Evolutionary conservation across 2,888 invertebrate genomes (phyloP), one percentile per base, ranked within the genome.

Genomic region (Lysandra coridon): DNA sequence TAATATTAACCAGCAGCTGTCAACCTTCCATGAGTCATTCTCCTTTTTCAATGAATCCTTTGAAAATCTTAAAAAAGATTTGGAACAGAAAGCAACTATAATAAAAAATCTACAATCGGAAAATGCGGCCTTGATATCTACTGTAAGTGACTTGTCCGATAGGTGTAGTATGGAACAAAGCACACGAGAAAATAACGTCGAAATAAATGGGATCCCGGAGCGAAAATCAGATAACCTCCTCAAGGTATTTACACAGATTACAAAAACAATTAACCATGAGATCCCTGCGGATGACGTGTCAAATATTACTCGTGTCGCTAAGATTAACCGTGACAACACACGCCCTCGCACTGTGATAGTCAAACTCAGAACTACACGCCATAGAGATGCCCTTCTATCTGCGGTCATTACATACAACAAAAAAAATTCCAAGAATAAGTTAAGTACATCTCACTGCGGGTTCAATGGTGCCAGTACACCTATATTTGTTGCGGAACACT

Each of bases 291-390:
- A 73, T 12, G 73, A 73, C 73, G 37, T 73, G 3, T 17, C 37
- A 77, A 83, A 12, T 69, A 80, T 1, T 64, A 73, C 64, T 78
- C 78, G 73, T 3, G 73, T 73, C 33, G 73, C 73, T 14, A 33
- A 73, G n/a, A 12, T 60, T 14, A 60, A 60, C n/a, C 60, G n/a
- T 4, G 60, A 60, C 3, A 60, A n/a, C n/a, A n/a, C 60, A 60
- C 60, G 60, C 17, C 73, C 73, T 17, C 73, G 33, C 73, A 73
- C 73, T 0, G 33, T 73, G 33, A 17, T 73, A 73, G 33, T 60
- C 12, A 37, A 78, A 78, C 33, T 60, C 6, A n/a, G 60, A 53
- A 78, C 57, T 33, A 49, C 78, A 33, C 78, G 62, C 30, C 49
- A 30, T 6, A 17, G 30, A 53, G 78, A 60, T 30, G 37, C 60